phyloP scores from a whole-genome alignment of 2,113 vertebrate genomes.

The Salvelinus alpinus region DNA sequence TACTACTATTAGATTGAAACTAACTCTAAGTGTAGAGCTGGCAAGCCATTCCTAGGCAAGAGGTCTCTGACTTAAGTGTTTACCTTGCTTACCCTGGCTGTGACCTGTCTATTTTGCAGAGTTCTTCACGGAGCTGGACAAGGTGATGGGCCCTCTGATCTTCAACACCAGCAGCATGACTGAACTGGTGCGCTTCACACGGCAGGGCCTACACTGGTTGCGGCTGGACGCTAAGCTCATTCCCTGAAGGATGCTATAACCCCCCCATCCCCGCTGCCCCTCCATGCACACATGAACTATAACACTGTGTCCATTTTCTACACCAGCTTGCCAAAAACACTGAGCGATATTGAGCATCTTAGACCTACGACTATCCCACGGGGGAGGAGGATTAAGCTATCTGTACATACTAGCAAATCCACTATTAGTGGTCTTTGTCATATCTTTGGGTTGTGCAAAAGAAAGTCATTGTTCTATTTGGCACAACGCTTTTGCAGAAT shows the following conservation, averaged over 20 bases:
- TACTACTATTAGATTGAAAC: too few relatives aligned
- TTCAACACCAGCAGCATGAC: conserved; percentile 99
- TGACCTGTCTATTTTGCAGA: conserved; percentile 69
- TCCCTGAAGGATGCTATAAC: conserved; percentile 53
- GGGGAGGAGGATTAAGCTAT: conserved; percentile 42
- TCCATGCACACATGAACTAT: conserved; percentile 51
- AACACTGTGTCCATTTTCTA: conserved; percentile 87
- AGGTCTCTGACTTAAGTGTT: not conserved
- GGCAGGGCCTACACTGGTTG: conserved; percentile 97
- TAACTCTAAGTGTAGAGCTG: not conserved
- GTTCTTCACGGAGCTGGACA: conserved; percentile 97
- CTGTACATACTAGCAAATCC: conserved; percentile 37
- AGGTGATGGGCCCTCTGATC: conserved; percentile 93
- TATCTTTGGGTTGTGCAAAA: conserved; percentile 30
- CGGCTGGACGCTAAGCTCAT: conserved; percentile 91
- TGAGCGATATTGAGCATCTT: conserved; percentile 61
- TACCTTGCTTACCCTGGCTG: not conserved
- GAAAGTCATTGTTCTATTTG: conserved; percentile 54
- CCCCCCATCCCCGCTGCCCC: conserved; percentile 39
- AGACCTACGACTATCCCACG: conserved; percentile 42
- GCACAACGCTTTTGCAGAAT: conserved; percentile 49
- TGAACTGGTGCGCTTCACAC: conserved; percentile 95
- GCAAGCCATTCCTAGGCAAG: not conserved
- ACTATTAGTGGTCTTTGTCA: conserved; percentile 29
- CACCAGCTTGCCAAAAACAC: conserved; percentile 79